Evolutionary conservation across 2,113 vertebrate genomes (phyloP).

Genomic region (Clarias magur): DNA sequence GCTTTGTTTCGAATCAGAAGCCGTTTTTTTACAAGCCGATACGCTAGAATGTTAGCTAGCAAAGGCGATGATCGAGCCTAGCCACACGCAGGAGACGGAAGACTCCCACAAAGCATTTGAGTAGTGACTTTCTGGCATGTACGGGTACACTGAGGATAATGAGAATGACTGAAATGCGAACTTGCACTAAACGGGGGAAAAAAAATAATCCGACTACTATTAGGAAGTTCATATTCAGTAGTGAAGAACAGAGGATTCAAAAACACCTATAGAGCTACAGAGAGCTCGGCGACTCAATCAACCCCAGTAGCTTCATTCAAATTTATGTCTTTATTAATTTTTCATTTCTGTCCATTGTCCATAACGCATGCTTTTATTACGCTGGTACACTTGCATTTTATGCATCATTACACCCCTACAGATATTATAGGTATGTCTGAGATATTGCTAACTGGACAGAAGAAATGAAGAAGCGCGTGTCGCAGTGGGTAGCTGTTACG

Average conservation of each 20-base stretch:
- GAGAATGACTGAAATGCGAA: background rate
- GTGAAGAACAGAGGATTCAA: background rate
- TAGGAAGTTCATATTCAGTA: background rate
- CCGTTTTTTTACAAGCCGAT: background rate
- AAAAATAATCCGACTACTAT: background rate
- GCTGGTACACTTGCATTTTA: background rate
- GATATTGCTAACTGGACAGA: background rate
- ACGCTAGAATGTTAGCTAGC: background rate
- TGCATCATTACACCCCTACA: no score
- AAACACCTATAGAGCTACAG: background rate
- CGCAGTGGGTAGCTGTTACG: slow-evolving; percentile 52
- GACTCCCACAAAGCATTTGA: background rate
- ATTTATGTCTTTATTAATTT: background rate
- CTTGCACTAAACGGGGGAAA: no score
- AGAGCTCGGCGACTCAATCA: background rate
- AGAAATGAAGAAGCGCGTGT: background rate
- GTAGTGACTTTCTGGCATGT: background rate
- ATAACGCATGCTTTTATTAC: background rate
- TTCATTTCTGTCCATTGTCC: background rate
- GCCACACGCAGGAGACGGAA: background rate
- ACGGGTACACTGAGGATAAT: background rate
- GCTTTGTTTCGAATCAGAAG: background rate
- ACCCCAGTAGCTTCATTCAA: background rate
- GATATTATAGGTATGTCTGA: background rate
- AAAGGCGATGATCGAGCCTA: background rate